phyloP scores from a whole-genome alignment of 2,797 vertebrate species.

The Alauda arvensis region DNA sequence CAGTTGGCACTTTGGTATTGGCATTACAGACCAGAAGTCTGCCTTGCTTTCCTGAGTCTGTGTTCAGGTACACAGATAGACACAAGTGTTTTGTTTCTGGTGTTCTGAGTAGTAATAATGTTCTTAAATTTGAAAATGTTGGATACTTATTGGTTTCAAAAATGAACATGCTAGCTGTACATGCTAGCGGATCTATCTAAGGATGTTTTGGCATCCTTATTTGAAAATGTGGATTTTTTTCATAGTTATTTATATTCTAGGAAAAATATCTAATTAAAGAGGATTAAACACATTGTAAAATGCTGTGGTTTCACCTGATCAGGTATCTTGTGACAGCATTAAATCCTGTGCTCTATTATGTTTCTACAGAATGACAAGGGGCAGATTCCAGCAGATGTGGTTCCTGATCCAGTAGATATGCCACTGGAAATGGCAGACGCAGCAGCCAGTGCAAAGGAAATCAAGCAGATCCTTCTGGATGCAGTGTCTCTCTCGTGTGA shows the following conservation, averaged over 20 bases:
- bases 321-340: not conserved
- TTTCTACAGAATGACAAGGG: conserved; percentile 87
- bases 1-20: not conserved
- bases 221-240: not conserved
- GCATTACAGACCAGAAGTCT: not conserved
- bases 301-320: not conserved
- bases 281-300: not conserved
- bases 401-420: conserved; percentile 94
- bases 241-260: not conserved
- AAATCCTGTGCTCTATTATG: not conserved
- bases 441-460: conserved; percentile 87
- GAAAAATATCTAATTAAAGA: not conserved
- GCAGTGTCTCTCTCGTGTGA: conserved; percentile 78
- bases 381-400: conserved; percentile 87
- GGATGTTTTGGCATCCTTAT: not conserved
- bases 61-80: not conserved
- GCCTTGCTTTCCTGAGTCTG: not conserved
- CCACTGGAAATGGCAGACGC: conserved; percentile 93
- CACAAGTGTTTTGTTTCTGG: not conserved
- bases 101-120: not conserved
- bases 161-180: not conserved
- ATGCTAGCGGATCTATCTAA: not conserved
- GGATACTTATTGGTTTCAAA: not conserved
- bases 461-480: conserved; percentile 81
- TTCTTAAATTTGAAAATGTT: not conserved